Conservation (phyloP, 2,888 invertebrate genomes). For the Notodonta dromedarius region DNA sequence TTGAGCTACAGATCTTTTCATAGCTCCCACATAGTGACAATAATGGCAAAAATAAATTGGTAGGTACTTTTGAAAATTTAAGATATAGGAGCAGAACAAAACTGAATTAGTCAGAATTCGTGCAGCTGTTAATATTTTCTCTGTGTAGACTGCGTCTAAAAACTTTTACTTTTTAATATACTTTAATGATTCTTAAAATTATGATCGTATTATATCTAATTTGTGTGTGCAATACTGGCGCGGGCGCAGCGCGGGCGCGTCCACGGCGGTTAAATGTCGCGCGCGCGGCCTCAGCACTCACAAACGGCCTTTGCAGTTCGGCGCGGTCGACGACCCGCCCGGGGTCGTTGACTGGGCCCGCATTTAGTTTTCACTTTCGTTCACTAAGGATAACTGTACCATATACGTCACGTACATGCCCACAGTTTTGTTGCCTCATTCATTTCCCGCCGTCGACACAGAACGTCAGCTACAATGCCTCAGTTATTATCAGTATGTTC, state of each 20-base stretch:
- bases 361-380: constrained; percentile 84
- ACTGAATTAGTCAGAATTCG: not conserved
- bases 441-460: constrained; percentile 42
- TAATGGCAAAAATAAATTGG: too few species aligned
- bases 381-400: constrained; percentile 83
- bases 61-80: too few species aligned
- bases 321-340: constrained; percentile 78
- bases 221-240: constrained; percentile 59
- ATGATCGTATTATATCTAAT: constrained; percentile 24
- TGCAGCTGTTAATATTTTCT: not conserved
- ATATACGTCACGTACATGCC: constrained; percentile 73
- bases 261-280: constrained; percentile 71
- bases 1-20: too few species aligned
- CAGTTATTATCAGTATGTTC: not conserved
- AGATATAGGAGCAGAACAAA: too few species aligned
- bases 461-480: not conserved
- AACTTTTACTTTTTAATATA: constrained; percentile 46
- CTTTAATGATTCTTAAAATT: constrained; percentile 35
- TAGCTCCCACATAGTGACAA: too few species aligned
- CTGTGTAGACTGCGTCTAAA: constrained; percentile 20
- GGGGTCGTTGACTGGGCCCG: constrained; percentile 78
- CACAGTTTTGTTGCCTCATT: constrained; percentile 53
- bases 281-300: constrained; percentile 80
- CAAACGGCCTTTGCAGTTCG: constrained; percentile 84
- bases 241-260: constrained; percentile 61